phyloP scores from a whole-genome alignment of 2,888 invertebrate genomes.

The Oligia latruncula region DNA sequence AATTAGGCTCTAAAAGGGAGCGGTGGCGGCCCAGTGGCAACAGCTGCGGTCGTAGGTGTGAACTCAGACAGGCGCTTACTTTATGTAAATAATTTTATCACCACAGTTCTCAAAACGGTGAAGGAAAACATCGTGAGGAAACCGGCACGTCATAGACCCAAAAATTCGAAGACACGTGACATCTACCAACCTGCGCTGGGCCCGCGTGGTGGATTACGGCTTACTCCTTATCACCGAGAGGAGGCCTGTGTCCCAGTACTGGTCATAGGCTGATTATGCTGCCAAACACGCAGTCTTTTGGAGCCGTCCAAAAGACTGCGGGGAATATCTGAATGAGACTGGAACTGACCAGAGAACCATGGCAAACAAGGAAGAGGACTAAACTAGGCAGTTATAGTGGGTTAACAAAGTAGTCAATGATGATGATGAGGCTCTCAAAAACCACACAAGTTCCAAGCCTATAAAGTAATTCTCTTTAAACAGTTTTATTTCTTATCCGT shows the following conservation, averaged over 20 bases:
- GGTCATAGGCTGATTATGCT: background rate
- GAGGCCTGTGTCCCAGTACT: too few relatives aligned
- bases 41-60: too few relatives aligned
- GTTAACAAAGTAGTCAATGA: background rate
- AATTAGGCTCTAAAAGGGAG: background rate
- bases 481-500: conserved; percentile 10
- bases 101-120: too few relatives aligned
- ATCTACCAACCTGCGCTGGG: too few relatives aligned
- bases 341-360: too few relatives aligned
- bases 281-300: too few relatives aligned
- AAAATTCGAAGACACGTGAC: too few relatives aligned
- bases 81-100: too few relatives aligned
- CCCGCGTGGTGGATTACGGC: background rate
- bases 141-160: background rate
- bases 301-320: background rate
- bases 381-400: background rate
- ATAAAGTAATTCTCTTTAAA: conserved; percentile 16
- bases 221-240: background rate
- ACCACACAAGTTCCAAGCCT: background rate
- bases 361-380: background rate
- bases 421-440: background rate
- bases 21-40: too few relatives aligned
- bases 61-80: too few relatives aligned
- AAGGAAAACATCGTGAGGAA: background rate
- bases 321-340: background rate